Conservation (phyloP, 2,888 invertebrate genomes). For the Amphimallon solstitiale region DNA sequence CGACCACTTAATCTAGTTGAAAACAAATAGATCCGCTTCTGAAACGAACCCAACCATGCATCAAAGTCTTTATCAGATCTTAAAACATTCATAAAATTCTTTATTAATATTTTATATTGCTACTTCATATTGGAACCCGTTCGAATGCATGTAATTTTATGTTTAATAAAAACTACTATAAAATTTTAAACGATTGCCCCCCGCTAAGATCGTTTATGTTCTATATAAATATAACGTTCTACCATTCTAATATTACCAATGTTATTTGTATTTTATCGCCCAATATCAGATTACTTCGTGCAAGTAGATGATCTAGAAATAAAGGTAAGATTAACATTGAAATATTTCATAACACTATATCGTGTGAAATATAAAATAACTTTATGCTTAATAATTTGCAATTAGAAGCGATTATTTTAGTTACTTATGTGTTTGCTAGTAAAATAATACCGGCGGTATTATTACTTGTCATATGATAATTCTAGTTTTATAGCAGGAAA, state of each 20-base stretch:
- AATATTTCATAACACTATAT: neutral
- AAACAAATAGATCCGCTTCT: neutral
- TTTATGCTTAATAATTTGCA: constrained; percentile 18
- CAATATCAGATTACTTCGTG: neutral
- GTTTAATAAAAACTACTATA: neutral
- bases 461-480: neutral
- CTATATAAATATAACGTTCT: neutral
- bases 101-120: neutral
- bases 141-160: neutral
- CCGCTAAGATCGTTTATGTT: neutral
- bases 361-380: neutral
- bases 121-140: neutral
- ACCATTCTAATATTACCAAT: neutral
- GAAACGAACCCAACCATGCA: neutral
- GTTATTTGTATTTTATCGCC: neutral
- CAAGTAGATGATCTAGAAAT: neutral
- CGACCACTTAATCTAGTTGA: no score
- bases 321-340: neutral
- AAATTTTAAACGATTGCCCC: neutral
- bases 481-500: constrained; percentile 3
- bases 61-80: neutral
- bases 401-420: constrained; percentile 21
- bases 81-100: neutral
- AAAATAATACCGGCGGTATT: neutral
- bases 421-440: neutral